phyloP scores from a whole-genome alignment of 2,113 vertebrate genomes.

The Neolamprologus longior region DNA sequence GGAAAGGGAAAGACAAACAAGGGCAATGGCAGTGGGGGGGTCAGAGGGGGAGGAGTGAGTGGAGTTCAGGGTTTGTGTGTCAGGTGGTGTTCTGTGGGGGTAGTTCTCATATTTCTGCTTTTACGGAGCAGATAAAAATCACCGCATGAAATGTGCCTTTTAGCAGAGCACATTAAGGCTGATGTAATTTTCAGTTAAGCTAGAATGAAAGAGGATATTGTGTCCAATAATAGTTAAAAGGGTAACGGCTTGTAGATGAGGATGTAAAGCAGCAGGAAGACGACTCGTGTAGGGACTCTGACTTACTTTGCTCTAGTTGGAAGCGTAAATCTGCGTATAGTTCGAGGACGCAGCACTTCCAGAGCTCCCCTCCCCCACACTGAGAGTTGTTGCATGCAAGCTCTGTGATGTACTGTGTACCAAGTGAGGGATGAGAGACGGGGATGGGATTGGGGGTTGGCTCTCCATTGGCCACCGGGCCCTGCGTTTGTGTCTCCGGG shows the following conservation, averaged over 20 bases:
- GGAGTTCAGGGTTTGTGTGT: conserved; percentile 56
- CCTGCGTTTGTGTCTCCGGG: conserved; percentile 22
- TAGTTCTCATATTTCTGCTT: conserved; percentile 60
- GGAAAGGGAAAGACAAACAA: conserved; percentile 78
- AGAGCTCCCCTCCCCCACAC: conserved; percentile 28
- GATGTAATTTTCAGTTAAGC: neutral
- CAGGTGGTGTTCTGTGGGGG: conserved; percentile 64
- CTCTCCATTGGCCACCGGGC: conserved; percentile 16
- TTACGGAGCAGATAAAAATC: conserved; percentile 60
- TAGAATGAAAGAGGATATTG: neutral
- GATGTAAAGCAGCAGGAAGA: neutral
- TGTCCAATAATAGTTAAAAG: neutral
- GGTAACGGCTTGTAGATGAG: neutral
- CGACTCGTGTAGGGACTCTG: neutral
- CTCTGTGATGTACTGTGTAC: conserved; percentile 19
- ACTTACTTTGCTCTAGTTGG: conserved; percentile 3
- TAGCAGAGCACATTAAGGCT: conserved; percentile 22
- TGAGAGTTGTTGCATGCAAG: neutral
- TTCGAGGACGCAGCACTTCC: neutral
- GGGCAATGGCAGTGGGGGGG: conserved; percentile 60
- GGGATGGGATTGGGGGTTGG: conserved; percentile 5
- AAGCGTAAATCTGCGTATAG: conserved; percentile 4
- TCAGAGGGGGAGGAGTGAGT: conserved; percentile 48
- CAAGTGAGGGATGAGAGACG: conserved; percentile 21
- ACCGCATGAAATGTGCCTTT: conserved; percentile 49